phyloP scores from a whole-genome alignment of 2,888 invertebrate species.

The Cryptocephalus moraei region DNA sequence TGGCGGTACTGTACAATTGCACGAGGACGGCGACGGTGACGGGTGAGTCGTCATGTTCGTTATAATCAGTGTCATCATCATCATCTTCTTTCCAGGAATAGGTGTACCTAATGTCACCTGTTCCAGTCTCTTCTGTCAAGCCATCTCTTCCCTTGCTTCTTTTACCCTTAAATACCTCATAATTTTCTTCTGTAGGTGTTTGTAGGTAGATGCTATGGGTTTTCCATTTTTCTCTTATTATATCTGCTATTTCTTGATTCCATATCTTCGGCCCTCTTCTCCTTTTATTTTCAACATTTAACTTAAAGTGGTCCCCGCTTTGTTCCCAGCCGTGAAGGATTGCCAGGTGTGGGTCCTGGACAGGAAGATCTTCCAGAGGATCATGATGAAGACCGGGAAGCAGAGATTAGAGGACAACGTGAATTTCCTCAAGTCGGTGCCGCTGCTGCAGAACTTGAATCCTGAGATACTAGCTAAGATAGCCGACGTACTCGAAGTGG shows the following conservation, averaged over 20 bases:
- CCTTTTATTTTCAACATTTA: too few species aligned
- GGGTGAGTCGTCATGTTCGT: slow-evolving; percentile 32
- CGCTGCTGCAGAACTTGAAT: slow-evolving; percentile 46
- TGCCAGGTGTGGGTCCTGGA: slow-evolving; percentile 61
- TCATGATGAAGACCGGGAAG: slow-evolving; percentile 61
- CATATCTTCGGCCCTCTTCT: too few species aligned
- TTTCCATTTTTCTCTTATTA: too few species aligned
- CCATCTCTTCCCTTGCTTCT: too few species aligned
- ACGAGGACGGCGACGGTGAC: slow-evolving; percentile 56
- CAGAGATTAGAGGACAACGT: slow-evolving; percentile 57
- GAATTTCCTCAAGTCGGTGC: slow-evolving; percentile 54
- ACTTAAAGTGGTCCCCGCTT: too few species aligned
- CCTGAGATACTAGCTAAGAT: slow-evolving; percentile 53
- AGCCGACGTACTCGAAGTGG: slow-evolving; percentile 61
- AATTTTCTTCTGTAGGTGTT: too few species aligned
- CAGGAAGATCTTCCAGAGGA: slow-evolving; percentile 55
- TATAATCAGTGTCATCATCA: neutral
- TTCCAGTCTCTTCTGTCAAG: too few species aligned
- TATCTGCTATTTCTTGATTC: too few species aligned
- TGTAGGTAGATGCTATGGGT: too few species aligned
- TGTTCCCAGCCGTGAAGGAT: slow-evolving; percentile 47
- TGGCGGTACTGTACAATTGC: slow-evolving; percentile 68
- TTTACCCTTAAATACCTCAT: too few species aligned
- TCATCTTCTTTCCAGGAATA: too few species aligned
- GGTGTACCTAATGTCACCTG: too few species aligned